A percentile compares a stretch with the other conserved stretches of the same genome.
phyloP scores from a whole-genome alignment of 1,140 invertebrate genomes.

The Dendrolimus punctatus region DNA sequence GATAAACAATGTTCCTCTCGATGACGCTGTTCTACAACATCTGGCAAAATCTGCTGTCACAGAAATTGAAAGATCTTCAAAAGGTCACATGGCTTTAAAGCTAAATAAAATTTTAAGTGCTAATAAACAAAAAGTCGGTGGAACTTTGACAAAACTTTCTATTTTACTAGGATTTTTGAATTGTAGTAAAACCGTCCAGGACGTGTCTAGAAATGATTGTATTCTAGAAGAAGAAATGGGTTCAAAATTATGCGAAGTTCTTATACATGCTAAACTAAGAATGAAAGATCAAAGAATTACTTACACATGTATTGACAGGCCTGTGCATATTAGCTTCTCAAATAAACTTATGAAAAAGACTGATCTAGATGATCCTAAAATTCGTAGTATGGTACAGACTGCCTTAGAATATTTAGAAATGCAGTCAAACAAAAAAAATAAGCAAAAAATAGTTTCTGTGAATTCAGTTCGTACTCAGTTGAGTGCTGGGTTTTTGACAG shows the following conservation, averaged over 20 bases:
- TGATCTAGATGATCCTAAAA: conserved; percentile 23
- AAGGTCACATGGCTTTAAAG: conserved; percentile 24
- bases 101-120: conserved; percentile 36
- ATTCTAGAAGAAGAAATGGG: conserved; percentile 23
- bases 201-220: conserved; percentile 29
- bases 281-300: conserved; percentile 29
- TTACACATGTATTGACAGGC: conserved; percentile 28
- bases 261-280: conserved; percentile 31
- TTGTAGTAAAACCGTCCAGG: conserved; percentile 30
- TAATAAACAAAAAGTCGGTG: conserved; percentile 27
- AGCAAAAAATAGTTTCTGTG: conserved; percentile 37
- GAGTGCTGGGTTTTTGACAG: conserved; percentile 49
- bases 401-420: conserved; percentile 35
- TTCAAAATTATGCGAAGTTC: conserved; percentile 36
- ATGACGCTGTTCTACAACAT: conserved; percentile 33
- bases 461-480: conserved; percentile 33
- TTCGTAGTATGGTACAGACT: conserved; percentile 32
- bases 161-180: conserved; percentile 30
- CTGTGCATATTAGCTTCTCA: conserved; percentile 26
- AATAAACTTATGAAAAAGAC: conserved; percentile 7
- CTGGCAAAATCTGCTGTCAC: conserved; percentile 25
- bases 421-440: conserved; percentile 36
- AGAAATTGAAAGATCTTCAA: conserved; percentile 38
- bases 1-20: conserved; percentile 18
- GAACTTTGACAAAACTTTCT: conserved; percentile 33